Evolutionary conservation across 37 sponge, comb jelly and placozoan species (phyloP).

Genomic region (Petrosia ficiformis): DNA sequence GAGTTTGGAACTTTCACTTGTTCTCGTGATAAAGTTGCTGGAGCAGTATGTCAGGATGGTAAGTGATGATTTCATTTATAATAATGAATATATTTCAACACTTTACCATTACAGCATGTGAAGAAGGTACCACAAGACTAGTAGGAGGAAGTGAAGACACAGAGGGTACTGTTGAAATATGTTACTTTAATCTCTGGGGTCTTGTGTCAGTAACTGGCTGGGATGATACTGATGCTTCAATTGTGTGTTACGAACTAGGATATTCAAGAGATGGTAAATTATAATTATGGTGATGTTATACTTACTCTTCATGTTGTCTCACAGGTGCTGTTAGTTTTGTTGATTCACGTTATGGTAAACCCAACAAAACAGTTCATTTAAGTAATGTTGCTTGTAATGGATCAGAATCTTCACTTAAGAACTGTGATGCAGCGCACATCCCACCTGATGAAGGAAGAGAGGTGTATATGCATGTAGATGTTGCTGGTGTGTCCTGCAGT

Average conservation of each 20-base stretch:
- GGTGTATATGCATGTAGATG: background rate
- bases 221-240: background rate
- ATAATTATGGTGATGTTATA: slow-evolving; percentile 37
- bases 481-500: slow-evolving; percentile 5
- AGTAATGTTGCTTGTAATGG: background rate
- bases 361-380: slow-evolving; percentile 4
- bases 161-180: slow-evolving; percentile 12
- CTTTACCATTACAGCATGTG: background rate
- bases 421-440: background rate
- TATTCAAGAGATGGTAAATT: background rate
- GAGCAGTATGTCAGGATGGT: background rate
- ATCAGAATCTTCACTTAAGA: background rate
- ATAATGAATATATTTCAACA: background rate
- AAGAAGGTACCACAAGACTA: background rate
- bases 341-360: slow-evolving; percentile 17
- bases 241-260: slow-evolving; percentile 6
- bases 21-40: background rate
- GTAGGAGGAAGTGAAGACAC: background rate
- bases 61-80: background rate
- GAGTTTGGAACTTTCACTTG: background rate
- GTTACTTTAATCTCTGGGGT: background rate
- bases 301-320: slow-evolving; percentile 21
- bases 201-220: background rate
- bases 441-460: background rate
- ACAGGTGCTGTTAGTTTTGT: background rate